Evolutionary conservation across 1,140 invertebrate genomes (phyloP).

Genomic region (Acromyrmex heyeri): DNA sequence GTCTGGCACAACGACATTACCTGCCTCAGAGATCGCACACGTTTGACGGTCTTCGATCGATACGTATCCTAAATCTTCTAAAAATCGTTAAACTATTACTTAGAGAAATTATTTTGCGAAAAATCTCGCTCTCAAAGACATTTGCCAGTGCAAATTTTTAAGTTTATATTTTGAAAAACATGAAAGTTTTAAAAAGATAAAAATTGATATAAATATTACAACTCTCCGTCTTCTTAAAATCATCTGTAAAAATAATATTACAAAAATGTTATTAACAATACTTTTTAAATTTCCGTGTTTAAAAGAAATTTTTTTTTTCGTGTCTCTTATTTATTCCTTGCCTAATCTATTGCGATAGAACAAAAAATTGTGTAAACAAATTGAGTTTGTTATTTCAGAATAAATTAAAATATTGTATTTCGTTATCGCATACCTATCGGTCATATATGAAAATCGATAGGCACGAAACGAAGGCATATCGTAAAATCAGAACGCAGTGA

Average conservation of each 20-base stretch:
- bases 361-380: neutral
- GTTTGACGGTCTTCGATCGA: constrained; percentile 30
- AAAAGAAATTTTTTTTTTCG: too few relatives aligned
- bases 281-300: neutral
- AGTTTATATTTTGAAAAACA: neutral
- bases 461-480: neutral
- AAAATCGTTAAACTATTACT: neutral
- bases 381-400: neutral
- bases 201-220: neutral
- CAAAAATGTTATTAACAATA: too few relatives aligned
- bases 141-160: neutral
- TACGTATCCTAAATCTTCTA: neutral
- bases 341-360: neutral
- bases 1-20: constrained; percentile 61
- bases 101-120: neutral
- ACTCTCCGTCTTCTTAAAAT: neutral
- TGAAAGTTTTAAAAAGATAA: neutral
- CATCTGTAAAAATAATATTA: neutral
- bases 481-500: constrained; percentile 1
- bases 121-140: neutral
- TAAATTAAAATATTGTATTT: neutral
- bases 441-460: neutral
- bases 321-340: neutral
- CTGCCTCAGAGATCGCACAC: constrained; percentile 49
- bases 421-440: too few relatives aligned